Evolutionary conservation across 1,140 invertebrate species (phyloP), one percentile per base, ranked within the genome.

Genomic region (Pachypeltis micranthus): DNA sequence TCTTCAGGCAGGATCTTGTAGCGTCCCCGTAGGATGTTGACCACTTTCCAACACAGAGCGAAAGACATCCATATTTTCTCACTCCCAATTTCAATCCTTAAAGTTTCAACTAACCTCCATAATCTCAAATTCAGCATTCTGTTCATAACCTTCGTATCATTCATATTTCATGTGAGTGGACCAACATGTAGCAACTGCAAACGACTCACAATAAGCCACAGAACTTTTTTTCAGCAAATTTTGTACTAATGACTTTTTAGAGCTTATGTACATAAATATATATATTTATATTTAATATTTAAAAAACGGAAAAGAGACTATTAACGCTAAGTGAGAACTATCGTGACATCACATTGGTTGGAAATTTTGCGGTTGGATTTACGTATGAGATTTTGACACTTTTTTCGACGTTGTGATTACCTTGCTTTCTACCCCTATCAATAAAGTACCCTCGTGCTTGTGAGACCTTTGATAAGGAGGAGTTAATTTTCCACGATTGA

Each of bases 231-330:
- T 14, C 21, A 54, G 19, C 44, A 60, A 63, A 23, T 63, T 63
- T 63, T 66, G 44, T 66, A 66, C 61, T 61, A 61, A 65, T 65
- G 55, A 65, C 56, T 66, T 66, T 66, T 63, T 66, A 66, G 65
- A 66, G 65, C 65, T 66, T 66, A 66, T 66, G 65, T 66, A 66
- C 25, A 66, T 66, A 66, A 61, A 10, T 51, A 51, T 63, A 63
- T 63, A 66, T 66, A 57, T 65, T 63, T 66, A 61, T 66, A 63
- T 63, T 39, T 56, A 63, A 44, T 44, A 44, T 10, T 10, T 7
- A 63, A 59, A 63, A 63, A 55, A 44, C n/a, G n/a, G n/a, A 63
- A 63, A 66, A 64, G 58, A 64, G 63, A 64, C 63, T 64, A 63
- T 64, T 60, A 60, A 57, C 57, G 44, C 24, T 29, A 31, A 34